Percentiles rank a stretch among this genome's conserved stretches.
phyloP scores from a whole-genome alignment of 2,888 invertebrate species.

The Rhogogaster chlorosoma region DNA sequence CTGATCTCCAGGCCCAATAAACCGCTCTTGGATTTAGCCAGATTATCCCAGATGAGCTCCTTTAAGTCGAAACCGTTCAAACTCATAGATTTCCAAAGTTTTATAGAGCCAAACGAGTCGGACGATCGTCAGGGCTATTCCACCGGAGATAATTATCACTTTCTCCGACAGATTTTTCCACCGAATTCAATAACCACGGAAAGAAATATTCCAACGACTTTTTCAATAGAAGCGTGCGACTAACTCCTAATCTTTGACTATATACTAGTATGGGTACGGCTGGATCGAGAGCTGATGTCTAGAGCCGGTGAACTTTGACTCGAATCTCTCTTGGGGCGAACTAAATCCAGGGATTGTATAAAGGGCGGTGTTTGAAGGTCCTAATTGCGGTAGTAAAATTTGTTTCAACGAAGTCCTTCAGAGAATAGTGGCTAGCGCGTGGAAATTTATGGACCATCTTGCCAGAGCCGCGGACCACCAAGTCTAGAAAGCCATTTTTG shows the following conservation, averaged over 20 bases:
- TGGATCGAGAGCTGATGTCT: neutral
- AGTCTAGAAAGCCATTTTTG: slow-evolving; percentile 45
- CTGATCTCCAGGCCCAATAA: slow-evolving; percentile 67
- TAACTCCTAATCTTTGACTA: neutral
- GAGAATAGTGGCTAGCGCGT: neutral
- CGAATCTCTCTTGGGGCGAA: neutral
- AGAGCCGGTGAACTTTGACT: slow-evolving; percentile 3
- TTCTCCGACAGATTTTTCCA: neutral
- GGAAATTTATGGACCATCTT: slow-evolving; percentile 37
- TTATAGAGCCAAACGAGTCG: slow-evolving; percentile 15
- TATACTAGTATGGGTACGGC: neutral
- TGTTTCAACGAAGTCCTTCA: slow-evolving; percentile 34
- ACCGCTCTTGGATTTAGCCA: slow-evolving; percentile 64
- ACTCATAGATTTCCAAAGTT: slow-evolving; percentile 56
- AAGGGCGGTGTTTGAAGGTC: slow-evolving; percentile 9
- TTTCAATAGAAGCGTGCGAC: neutral
- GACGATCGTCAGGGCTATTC: neutral
- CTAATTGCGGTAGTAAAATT: slow-evolving; percentile 42
- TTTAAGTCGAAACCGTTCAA: slow-evolving; percentile 61
- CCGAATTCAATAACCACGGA: neutral
- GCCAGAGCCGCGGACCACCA: slow-evolving; percentile 26
- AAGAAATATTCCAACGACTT: neutral
- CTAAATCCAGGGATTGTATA: neutral
- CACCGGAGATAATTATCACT: neutral
- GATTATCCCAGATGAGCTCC: slow-evolving; percentile 56